These are phyloP conservation scores for Diadumene lineata DNA, from an alignment of 92 coral and sea anemone species.

Conservation along the genomic window DNA sequence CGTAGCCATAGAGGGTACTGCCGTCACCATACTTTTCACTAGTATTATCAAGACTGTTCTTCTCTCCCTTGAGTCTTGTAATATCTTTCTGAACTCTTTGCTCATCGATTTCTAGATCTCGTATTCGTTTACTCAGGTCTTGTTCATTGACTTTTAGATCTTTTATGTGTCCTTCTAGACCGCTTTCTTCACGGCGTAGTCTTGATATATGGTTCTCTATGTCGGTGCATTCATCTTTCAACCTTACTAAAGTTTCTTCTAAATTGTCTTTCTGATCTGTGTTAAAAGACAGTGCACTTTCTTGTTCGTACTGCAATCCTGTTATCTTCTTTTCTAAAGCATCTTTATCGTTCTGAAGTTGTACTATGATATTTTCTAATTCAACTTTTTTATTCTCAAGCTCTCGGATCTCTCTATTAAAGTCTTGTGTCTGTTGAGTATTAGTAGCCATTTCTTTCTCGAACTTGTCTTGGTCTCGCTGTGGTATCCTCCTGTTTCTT, in stretches of 20 bases:
- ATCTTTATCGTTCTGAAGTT: conserved; percentile 38
- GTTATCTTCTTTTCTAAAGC: conserved; percentile 44
- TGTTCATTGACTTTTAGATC: conserved; percentile 22
- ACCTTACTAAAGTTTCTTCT: conserved; percentile 39
- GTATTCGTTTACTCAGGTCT: conserved; percentile 40
- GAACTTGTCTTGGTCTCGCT: conserved; percentile 36
- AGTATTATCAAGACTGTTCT: conserved; percentile 20
- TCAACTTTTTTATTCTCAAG: conserved; percentile 43
- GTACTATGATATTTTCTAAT: conserved; percentile 48
- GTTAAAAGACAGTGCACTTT: conserved; percentile 15
- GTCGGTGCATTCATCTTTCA: conserved; percentile 62
- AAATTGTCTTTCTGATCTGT: conserved; percentile 63
- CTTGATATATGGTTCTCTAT: conserved; percentile 59
- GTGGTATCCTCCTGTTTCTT: conserved; percentile 35
- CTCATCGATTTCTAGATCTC: conserved; percentile 51
- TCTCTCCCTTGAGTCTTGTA: conserved; percentile 39
- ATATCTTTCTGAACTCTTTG: conserved; percentile 51
- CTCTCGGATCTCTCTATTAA: conserved; percentile 35
- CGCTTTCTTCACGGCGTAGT: conserved; percentile 60
- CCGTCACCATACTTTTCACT: conserved; percentile 5
- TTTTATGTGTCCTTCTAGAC: conserved; percentile 51
- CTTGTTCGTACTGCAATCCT: conserved; percentile 31
- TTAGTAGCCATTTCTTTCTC: conserved; percentile 18
- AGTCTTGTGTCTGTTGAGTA: not conserved
- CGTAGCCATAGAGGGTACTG: conserved; percentile 3